These are phyloP conservation scores for Tamandua tetradactyla DNA, from an alignment of 2,797 vertebrate species.

Conservation along the genomic window DNA sequence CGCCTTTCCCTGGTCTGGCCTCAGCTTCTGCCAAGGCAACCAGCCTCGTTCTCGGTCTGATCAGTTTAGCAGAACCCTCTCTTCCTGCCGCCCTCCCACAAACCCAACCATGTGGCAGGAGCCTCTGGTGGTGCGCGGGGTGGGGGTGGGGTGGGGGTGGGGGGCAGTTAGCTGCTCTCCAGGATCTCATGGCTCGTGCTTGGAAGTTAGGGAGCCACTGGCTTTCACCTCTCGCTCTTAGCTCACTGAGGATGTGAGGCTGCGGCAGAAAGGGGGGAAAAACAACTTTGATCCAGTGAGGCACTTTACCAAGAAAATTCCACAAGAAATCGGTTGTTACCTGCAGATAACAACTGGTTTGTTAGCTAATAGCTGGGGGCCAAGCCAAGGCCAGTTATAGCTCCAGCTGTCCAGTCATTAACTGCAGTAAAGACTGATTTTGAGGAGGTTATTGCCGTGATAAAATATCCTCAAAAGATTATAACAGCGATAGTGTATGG, in stretches of 20 bases:
- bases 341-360: slow-evolving; percentile 89
- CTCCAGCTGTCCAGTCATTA: slow-evolving; percentile 91
- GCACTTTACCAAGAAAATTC: slow-evolving; percentile 85
- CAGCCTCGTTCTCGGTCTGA: fast-evolving
- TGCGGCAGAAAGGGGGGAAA: not conserved
- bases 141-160: too few species aligned
- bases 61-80: not conserved
- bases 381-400: slow-evolving; percentile 88
- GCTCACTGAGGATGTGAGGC: slow-evolving; percentile 13
- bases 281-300: slow-evolving; percentile 79
- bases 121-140: fast-evolving
- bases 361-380: slow-evolving; percentile 88
- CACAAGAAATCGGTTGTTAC: slow-evolving; percentile 87
- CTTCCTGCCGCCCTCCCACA: not conserved
- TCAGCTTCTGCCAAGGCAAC: not conserved
- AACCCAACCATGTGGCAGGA: fast-evolving
- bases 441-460: slow-evolving; percentile 89
- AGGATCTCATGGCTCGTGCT: not conserved
- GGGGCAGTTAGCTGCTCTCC: not conserved
- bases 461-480: slow-evolving; percentile 91
- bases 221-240: slow-evolving; percentile 22
- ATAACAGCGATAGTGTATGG: slow-evolving; percentile 88
- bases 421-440: slow-evolving; percentile 90
- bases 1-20: not conserved
- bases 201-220: not conserved